phyloP scores from a whole-genome alignment of 2,113 vertebrate genomes.

The Hypocryptadius cinnamomeus region DNA sequence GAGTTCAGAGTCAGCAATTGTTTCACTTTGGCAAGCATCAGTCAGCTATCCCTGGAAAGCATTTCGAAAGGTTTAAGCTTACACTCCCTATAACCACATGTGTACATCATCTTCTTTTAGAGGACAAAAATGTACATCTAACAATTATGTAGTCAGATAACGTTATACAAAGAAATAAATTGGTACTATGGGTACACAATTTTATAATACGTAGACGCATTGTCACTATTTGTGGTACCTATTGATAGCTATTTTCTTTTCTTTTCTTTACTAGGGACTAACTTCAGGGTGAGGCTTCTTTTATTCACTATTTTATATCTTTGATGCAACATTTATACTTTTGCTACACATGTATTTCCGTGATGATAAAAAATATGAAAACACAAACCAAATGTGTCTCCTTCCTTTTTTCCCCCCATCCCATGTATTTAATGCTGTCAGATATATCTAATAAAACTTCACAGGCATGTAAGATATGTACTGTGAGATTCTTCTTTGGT shows the following conservation, averaged over 20 bases:
- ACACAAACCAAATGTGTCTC: not conserved
- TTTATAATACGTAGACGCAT: not conserved
- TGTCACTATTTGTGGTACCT: not conserved
- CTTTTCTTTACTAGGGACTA: not conserved
- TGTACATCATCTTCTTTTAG: not conserved
- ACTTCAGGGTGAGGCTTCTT: not conserved
- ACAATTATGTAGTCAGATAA: not conserved
- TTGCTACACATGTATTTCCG: not conserved
- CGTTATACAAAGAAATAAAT: not conserved
- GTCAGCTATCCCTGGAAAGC: not conserved
- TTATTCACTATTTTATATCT: not conserved
- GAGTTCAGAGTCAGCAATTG: not conserved
- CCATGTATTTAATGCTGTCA: not conserved
- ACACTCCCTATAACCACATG: not conserved
- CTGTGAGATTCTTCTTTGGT: not conserved
- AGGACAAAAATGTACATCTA: not conserved
- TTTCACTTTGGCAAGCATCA: not conserved
- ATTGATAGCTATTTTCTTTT: not conserved
- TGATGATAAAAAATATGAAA: not conserved
- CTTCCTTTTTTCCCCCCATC: not conserved
- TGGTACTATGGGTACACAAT: not conserved
- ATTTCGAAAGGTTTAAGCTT: not conserved
- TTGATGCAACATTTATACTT: not conserved
- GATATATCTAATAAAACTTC: not conserved
- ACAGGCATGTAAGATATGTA: not conserved